Base-by-base conservation (phyloP, 2,797 vertebrate species). In the Avahi laniger region DNA sequence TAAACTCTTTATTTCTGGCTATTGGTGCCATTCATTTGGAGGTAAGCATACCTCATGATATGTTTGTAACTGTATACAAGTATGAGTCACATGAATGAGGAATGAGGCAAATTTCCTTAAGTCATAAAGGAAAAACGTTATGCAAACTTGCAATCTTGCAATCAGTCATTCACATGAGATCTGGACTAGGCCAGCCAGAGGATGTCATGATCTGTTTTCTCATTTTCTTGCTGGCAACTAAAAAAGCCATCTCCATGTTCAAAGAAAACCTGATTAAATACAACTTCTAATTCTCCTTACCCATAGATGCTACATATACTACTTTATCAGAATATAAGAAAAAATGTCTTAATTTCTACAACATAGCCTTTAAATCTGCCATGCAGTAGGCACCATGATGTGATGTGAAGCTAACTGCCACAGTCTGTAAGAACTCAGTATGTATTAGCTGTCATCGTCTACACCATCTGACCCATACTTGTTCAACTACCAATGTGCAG, bases 211-310 rank as follows among this genome's bases (percentile, higher is more conserved):
- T 41, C 15, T 57, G 38, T 3, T 61, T 59, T 80, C 41, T 89
- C 43, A 78, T 81, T 84, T 41, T 91, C 78, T 83, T 81, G 3
- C 30, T 76, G 46, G n/a, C 38, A 69, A 52, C 46, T 48, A 38
- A 82, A 78, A 69, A 54, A n/a, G 13, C 18, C 26, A 93, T 78
- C 12, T 85, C 38, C 4, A 6, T 85, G 3, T 72, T 85, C 7
- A 88, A 83, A 63, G 28, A 52, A 89, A 57, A 94, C 13, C 65
- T 86, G 24, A 48, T 76, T 46, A 95, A 93, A 80, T 63, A 76
- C 5, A 93, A 30, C 0, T 12, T 79, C 30, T 38, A 67, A 80
- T 92, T 93, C 26, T 89, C 17, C 4, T 76, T 50, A 14, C 30
- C 3, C 30, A 22, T 85, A 46, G 1, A 26, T 6, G 61, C 10